A percentile compares a stretch with the other conserved stretches of the same genome.
phyloP scores from a whole-genome alignment of 2,888 invertebrate genomes.

The Xestia rhomboidea region DNA sequence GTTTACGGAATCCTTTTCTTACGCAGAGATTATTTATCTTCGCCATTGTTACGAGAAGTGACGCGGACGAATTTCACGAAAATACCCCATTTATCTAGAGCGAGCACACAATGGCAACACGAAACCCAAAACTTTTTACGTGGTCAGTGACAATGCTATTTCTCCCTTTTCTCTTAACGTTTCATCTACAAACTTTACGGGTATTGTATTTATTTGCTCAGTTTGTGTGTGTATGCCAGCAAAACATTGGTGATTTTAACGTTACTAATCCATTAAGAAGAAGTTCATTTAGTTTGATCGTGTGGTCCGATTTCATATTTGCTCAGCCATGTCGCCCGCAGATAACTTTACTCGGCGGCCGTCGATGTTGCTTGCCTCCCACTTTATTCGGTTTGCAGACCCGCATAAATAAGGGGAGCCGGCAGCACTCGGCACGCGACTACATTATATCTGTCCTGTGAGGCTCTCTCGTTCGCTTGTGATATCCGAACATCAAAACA shows the following conservation, averaged over 20 bases:
- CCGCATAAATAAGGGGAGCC: slow-evolving; percentile 86
- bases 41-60: slow-evolving; percentile 88
- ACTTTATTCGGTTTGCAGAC: slow-evolving; percentile 86
- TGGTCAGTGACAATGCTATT: slow-evolving; percentile 89
- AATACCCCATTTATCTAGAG: slow-evolving; percentile 89
- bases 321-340: slow-evolving; percentile 83
- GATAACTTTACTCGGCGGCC: slow-evolving; percentile 82
- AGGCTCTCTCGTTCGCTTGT: slow-evolving; percentile 68
- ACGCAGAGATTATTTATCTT: slow-evolving; percentile 90
- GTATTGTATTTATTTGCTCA: slow-evolving; percentile 80
- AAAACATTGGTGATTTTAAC: slow-evolving; percentile 71
- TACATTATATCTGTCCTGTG: slow-evolving; percentile 73
- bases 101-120: slow-evolving; percentile 87
- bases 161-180: slow-evolving; percentile 87
- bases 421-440: slow-evolving; percentile 75
- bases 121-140: slow-evolving; percentile 90
- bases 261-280: slow-evolving; percentile 72
- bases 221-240: slow-evolving; percentile 68
- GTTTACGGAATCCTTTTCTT: slow-evolving; percentile 90
- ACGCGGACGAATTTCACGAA: slow-evolving; percentile 90
- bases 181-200: slow-evolving; percentile 83
- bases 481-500: slow-evolving; percentile 76
- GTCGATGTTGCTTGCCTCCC: slow-evolving; percentile 80
- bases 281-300: slow-evolving; percentile 78
- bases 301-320: slow-evolving; percentile 83